Percentiles rank a stretch among this genome's conserved stretches.
Evolutionary conservation across 2,113 vertebrate species (phyloP).

Genomic region (Pseudopodoces humilis): DNA sequence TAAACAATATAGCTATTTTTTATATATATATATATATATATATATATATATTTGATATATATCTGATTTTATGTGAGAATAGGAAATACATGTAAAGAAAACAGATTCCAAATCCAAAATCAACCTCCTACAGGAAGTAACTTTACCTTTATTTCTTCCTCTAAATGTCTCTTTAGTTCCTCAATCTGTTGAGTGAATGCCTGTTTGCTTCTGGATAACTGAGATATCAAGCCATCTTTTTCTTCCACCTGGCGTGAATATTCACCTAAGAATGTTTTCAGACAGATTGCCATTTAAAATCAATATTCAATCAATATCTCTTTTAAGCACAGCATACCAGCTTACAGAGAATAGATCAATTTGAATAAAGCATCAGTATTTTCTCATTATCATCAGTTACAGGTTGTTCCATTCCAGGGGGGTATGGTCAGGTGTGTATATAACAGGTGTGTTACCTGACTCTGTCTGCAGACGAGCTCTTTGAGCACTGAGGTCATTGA

Average conservation of each 20-base stretch:
- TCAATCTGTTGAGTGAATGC: constrained; percentile 83
- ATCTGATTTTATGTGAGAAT: background rate
- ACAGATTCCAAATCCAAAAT: background rate
- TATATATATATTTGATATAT: no score
- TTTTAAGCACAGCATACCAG: background rate
- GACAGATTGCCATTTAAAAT: background rate
- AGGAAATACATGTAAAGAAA: background rate
- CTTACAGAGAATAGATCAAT: background rate
- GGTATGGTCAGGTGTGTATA: no score
- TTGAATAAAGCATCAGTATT: background rate
- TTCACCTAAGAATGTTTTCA: constrained; percentile 16
- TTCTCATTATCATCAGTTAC: background rate
- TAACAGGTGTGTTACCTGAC: background rate
- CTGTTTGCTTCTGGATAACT: constrained; percentile 81
- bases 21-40: no score
- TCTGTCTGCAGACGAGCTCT: constrained; percentile 74
- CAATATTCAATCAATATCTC: background rate
- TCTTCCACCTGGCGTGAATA: constrained; percentile 78
- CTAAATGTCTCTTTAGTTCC: constrained; percentile 83
- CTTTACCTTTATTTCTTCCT: constrained; percentile 85
- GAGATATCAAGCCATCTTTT: constrained; percentile 83
- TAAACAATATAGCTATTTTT: accelerated
- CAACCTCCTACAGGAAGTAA: background rate
- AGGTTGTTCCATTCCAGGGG: background rate
- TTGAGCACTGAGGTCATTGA: constrained; percentile 79